phyloP scores from a whole-genome alignment of 2,797 vertebrate species.

The Micromesistius poutassou region DNA sequence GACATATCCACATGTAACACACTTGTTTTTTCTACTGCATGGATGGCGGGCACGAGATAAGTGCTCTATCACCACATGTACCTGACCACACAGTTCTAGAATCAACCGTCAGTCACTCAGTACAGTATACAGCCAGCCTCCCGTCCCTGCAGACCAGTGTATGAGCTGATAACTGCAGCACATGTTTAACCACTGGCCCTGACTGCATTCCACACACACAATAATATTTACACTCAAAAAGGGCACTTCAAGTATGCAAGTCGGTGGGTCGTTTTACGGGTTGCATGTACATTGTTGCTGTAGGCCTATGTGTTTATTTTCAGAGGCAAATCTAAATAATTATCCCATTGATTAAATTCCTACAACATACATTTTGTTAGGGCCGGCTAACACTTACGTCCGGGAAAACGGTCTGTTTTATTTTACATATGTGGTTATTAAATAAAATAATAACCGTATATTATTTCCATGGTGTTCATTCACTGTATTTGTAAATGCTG shows the following conservation, averaged over 20 bases:
- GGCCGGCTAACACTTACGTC: neutral
- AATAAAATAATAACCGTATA: neutral
- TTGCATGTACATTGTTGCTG: conserved; percentile 35
- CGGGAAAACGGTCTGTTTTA: neutral
- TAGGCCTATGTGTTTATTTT: conserved; percentile 17
- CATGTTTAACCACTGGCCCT: conserved; percentile 43
- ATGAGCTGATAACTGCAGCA: conserved; percentile 18
- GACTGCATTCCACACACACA: conserved; percentile 53
- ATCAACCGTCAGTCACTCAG: neutral
- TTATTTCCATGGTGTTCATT: neutral
- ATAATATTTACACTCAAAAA: conserved; percentile 40
- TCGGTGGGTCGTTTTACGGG: conserved; percentile 47
- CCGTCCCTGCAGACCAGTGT: conserved; percentile 16
- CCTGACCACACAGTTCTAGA: neutral
- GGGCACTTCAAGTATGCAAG: conserved; percentile 37
- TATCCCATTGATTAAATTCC: neutral
- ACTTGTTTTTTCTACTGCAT: conserved; percentile 40
- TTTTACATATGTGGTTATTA: neutral
- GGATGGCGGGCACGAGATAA: conserved; percentile 43
- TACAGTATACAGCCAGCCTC: conserved; percentile 4
- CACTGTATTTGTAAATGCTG: neutral
- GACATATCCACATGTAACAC: neutral
- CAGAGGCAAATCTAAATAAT: neutral
- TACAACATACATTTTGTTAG: neutral
- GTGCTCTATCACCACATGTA: neutral